Percentiles rank a stretch among this genome's conserved stretches.
Evolutionary conservation across 2,797 vertebrate species (phyloP).

Genomic region (Oreortyx pictus): DNA sequence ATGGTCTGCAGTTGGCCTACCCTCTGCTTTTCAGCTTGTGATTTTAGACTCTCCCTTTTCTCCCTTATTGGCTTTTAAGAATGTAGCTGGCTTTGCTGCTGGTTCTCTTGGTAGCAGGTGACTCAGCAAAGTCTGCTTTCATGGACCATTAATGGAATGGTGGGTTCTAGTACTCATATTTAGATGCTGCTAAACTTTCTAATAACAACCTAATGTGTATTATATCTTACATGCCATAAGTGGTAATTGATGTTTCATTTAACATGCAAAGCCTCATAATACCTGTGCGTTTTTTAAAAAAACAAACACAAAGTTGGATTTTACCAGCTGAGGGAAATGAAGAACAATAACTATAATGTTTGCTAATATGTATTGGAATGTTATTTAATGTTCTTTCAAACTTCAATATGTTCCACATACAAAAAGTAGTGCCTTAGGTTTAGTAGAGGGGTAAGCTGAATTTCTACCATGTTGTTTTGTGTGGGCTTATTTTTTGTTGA

Average conservation of each 20-base stretch:
- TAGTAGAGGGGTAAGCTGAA: slow-evolving; percentile 52
- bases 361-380: slow-evolving; percentile 49
- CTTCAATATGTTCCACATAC: slow-evolving; percentile 62
- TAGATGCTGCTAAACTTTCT: slow-evolving; percentile 54
- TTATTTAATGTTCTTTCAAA: slow-evolving; percentile 63
- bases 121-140: slow-evolving; percentile 10
- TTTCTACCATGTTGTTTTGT: slow-evolving; percentile 60
- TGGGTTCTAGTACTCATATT: slow-evolving; percentile 32
- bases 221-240: slow-evolving; percentile 40
- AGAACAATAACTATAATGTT: slow-evolving; percentile 43
- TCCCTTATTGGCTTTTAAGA: slow-evolving; percentile 43
- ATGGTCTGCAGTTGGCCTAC: slow-evolving; percentile 26
- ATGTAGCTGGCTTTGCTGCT: neutral
- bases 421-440: slow-evolving; percentile 71
- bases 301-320: slow-evolving; percentile 36
- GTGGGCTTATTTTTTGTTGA: neutral
- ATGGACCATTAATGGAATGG: slow-evolving; percentile 43
- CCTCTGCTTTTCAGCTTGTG: slow-evolving; percentile 47
- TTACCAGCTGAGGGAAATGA: slow-evolving; percentile 57
- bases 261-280: slow-evolving; percentile 71
- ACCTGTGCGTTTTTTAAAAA: neutral
- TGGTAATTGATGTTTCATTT: slow-evolving; percentile 47
- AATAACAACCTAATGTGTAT: slow-evolving; percentile 17
- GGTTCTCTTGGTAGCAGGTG: slow-evolving; percentile 4
- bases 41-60: slow-evolving; percentile 10